A percentile compares a stretch with the other conserved stretches of the same genome.
Evolutionary conservation across 1,140 invertebrate genomes (phyloP).

Genomic region (Rhopalosiphum maidis): DNA sequence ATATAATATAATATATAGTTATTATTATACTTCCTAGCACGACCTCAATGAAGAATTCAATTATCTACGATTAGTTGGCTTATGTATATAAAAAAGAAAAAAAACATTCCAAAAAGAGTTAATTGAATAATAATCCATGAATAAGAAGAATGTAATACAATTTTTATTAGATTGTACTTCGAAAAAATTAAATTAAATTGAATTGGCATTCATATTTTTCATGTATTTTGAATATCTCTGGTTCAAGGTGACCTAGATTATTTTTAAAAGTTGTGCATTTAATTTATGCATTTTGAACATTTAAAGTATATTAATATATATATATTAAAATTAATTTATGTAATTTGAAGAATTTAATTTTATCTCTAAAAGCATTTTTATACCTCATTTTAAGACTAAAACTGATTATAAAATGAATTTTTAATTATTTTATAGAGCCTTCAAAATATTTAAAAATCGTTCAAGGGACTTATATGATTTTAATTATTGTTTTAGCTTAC

Average conservation of each 20-base stretch:
- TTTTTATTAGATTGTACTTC: slow-evolving; percentile 4
- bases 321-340: background rate
- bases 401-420: background rate
- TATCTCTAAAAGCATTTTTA: background rate
- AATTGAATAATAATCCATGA: slow-evolving; percentile 9
- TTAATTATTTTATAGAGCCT: background rate
- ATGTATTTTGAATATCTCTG: background rate
- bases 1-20: background rate
- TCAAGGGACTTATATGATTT: background rate
- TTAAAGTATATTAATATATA: background rate
- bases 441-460: background rate
- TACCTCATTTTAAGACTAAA: background rate
- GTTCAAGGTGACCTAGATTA: background rate
- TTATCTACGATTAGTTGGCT: background rate
- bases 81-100: background rate
- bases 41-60: slow-evolving; percentile 25
- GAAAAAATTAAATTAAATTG: background rate
- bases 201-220: background rate
- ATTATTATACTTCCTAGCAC: slow-evolving; percentile 2
- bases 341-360: background rate
- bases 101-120: background rate
- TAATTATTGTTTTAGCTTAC: background rate
- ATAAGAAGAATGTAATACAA: background rate
- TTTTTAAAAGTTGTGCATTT: background rate
- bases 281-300: background rate